These are phyloP conservation scores for Hipposideros armiger DNA, from an alignment of 2,113 vertebrate species.

Conservation along the genomic window DNA sequence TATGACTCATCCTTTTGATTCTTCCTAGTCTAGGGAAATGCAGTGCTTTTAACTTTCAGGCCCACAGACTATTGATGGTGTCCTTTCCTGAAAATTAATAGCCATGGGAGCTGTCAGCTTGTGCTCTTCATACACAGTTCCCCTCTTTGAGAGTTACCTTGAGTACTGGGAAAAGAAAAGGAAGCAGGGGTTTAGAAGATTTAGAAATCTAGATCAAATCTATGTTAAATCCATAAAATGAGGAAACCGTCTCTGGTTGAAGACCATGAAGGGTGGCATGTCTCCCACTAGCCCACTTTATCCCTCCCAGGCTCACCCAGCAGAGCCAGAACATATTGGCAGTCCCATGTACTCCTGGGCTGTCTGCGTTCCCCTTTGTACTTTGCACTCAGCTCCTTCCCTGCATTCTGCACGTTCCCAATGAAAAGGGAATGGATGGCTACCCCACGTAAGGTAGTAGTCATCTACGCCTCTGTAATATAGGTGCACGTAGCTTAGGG, in stretches of 20 bases:
- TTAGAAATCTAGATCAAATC: constrained; percentile 40
- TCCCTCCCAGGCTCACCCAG: not conserved
- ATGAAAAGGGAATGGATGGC: not conserved
- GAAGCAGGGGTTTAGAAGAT: constrained; percentile 17
- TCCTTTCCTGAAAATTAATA: constrained; percentile 57
- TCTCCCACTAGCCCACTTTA: not conserved
- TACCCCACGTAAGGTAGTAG: not conserved
- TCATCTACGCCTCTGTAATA: not conserved
- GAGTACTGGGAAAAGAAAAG: constrained; percentile 22
- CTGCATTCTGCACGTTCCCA: not conserved
- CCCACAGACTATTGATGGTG: not conserved
- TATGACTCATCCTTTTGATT: constrained; percentile 26
- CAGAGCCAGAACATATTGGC: not conserved
- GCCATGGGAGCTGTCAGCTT: not conserved
- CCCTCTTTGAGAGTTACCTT: constrained; percentile 29
- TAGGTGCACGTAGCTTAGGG: not conserved
- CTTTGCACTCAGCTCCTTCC: not conserved
- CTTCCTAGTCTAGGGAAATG: constrained; percentile 11
- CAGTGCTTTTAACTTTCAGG: constrained; percentile 43
- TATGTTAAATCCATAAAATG: constrained; percentile 51
- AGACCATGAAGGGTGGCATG: not conserved
- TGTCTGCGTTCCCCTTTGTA: not conserved
- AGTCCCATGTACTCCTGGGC: not conserved
- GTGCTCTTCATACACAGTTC: constrained; percentile 45
- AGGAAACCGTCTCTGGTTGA: not conserved